phyloP scores from a whole-genome alignment of 2,797 vertebrate species.

The Hippoglossus hippoglossus region DNA sequence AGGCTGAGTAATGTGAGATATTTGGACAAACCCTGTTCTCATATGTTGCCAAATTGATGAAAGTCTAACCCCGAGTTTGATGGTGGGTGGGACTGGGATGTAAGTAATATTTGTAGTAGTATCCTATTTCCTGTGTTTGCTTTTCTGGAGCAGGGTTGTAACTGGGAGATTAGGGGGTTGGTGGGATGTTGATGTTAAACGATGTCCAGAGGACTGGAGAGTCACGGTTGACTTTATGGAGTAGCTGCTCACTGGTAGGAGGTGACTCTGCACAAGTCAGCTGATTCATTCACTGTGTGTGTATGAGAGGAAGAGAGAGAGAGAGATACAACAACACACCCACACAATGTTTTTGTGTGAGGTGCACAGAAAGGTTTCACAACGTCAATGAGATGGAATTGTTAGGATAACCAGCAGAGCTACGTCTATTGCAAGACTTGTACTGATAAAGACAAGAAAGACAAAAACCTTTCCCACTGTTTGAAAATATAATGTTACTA shows the following conservation, averaged over 20 bases:
- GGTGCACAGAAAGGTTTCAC: too few species aligned
- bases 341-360: too few species aligned
- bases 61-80: not conserved
- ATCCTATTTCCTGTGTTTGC: constrained; percentile 68
- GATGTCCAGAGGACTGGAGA: constrained; percentile 38
- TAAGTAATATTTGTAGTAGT: constrained; percentile 57
- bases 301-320: too few species aligned
- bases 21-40: not conserved
- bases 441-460: too few species aligned
- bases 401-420: too few species aligned
- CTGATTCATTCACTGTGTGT: too few species aligned
- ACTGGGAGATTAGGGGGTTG: constrained; percentile 30
- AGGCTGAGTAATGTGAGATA: not conserved
- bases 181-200: constrained; percentile 47
- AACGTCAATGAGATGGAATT: too few species aligned
- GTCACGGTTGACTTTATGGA: constrained; percentile 37
- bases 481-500: too few species aligned
- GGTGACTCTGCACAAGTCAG: constrained; percentile 50
- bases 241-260: constrained; percentile 25
- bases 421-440: too few species aligned
- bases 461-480: too few species aligned
- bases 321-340: too few species aligned
- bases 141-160: constrained; percentile 48
- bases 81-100: constrained; percentile 29
- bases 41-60: constrained; percentile 1